Evolutionary conservation across 2,888 invertebrate species (phyloP).

Genomic region (Hybos culiciformis): DNA sequence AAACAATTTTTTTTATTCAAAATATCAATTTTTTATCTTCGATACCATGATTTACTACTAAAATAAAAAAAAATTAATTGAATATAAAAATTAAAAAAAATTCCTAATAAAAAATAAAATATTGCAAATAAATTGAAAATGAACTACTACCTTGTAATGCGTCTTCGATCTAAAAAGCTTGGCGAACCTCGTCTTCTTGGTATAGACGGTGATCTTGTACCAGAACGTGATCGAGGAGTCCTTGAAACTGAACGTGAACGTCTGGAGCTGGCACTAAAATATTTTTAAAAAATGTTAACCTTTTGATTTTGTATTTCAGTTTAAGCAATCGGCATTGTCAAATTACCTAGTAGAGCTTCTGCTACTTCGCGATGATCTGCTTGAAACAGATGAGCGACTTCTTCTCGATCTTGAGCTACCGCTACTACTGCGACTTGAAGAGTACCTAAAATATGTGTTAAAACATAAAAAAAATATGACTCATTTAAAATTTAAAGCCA

Average conservation of each 20-base stretch:
- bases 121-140: conserved; percentile 5
- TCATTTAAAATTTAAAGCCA: too few relatives aligned
- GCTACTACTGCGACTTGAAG: conserved; percentile 26
- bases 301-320: too few relatives aligned
- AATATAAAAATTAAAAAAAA: conserved; percentile 13
- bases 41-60: conserved; percentile 19
- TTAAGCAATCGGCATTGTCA: too few relatives aligned
- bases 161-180: conserved; percentile 80
- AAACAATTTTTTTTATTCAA: too few relatives aligned
- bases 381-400: conserved; percentile 30
- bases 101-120: conserved; percentile 5
- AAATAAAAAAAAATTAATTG: conserved; percentile 19
- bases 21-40: too few relatives aligned
- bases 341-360: conserved; percentile 28
- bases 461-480: too few relatives aligned
- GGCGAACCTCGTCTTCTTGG: conserved; percentile 87
- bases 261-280: conserved; percentile 23
- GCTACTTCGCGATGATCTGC: conserved; percentile 30
- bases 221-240: conserved; percentile 30
- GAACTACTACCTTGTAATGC: conserved; percentile 77
- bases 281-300: too few relatives aligned
- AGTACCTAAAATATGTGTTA: conserved; percentile 15
- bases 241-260: conserved; percentile 16
- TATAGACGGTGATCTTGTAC: conserved; percentile 75
- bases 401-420: conserved; percentile 30